Percentiles rank a stretch among this genome's conserved stretches.
These are phyloP conservation scores for Yasuhikotakia modesta DNA, from an alignment of 2,797 vertebrate species.

Conservation along the genomic window DNA sequence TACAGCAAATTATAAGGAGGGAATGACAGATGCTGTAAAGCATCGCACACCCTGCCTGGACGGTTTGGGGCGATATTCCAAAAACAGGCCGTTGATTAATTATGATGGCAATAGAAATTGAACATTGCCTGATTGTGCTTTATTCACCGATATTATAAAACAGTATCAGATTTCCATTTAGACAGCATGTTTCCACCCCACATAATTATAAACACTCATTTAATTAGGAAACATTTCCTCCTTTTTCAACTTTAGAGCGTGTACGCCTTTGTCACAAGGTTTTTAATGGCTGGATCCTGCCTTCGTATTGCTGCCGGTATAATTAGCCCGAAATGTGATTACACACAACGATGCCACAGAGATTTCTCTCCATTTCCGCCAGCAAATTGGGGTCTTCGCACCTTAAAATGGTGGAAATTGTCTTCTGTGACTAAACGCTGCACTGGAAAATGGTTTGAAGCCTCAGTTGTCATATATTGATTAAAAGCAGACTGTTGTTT, in stretches of 20 bases:
- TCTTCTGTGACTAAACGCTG: slow-evolving; percentile 60
- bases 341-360: slow-evolving; percentile 69
- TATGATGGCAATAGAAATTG: slow-evolving; percentile 62
- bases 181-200: slow-evolving; percentile 67
- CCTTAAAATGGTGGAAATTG: slow-evolving; percentile 66
- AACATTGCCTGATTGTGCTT: slow-evolving; percentile 53
- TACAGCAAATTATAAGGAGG: slow-evolving; percentile 46
- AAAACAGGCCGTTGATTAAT: slow-evolving; percentile 65
- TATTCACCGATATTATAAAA: slow-evolving; percentile 59
- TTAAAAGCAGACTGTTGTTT: neutral
- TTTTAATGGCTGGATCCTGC: slow-evolving; percentile 48
- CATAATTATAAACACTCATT: slow-evolving; percentile 67
- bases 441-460: slow-evolving; percentile 47
- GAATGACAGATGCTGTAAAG: slow-evolving; percentile 60
- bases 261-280: slow-evolving; percentile 25
- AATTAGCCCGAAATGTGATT: slow-evolving; percentile 79
- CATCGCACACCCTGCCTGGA: slow-evolving; percentile 16
- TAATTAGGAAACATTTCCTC: slow-evolving; percentile 72
- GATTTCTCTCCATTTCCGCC: slow-evolving; percentile 70
- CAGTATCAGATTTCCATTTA: slow-evolving; percentile 73
- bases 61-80: slow-evolving; percentile 38
- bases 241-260: slow-evolving; percentile 49
- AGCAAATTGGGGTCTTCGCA: slow-evolving; percentile 70
- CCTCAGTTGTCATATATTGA: slow-evolving; percentile 3
- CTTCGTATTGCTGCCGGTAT: slow-evolving; percentile 67